Evolutionary conservation across 2,888 invertebrate genomes (phyloP), one percentile per base, ranked within the genome.

Genomic region (Apamea sordens): DNA sequence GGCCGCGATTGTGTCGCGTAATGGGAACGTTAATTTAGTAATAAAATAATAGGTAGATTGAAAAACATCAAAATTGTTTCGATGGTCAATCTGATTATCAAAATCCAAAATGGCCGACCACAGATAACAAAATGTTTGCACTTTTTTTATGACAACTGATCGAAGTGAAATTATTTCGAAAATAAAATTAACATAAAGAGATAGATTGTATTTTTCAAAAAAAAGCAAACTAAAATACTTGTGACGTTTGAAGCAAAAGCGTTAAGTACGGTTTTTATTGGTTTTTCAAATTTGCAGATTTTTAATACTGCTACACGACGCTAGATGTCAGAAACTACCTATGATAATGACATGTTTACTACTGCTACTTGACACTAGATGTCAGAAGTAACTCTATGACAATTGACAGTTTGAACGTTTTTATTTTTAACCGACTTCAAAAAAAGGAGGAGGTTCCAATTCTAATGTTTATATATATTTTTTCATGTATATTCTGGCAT

Each of bases 91-190:
- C 92, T 91, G 91, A 92, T 92, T 93, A 94, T 90, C 91, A 94
- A 95, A 93, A 93, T 93, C 93, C 95, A 96, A 96, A 94, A 96
- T 96, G 96, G 96, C 96, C 91, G 93, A 91, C 92, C 93, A 93
- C 92, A 94, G 94, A 94, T 90, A 90, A 92, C 69, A 85, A 82
- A 86, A 81, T 75, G 64, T 81, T 65, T 70, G 70, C 68, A 86
- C 21, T 67, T 85, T 83, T 83, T 78, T 76, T 56, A 53, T 74
- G 77, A 84, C 78, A 86, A 59, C 28, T 53, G 21, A 69, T 61
- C 18, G 71, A 15, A 36, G 41, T 61, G 61, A n/a, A 53, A 53
- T 28, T 80, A 53, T 28, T 80, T 63, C 0, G 18, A 53, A n/a
- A 28, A 18, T 28, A 50, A 50, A 47, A 28, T 73, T 24, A 47